These are phyloP conservation scores for Escarpia spicata DNA, from an alignment of 2,888 invertebrate genomes.

Conservation along the genomic window DNA sequence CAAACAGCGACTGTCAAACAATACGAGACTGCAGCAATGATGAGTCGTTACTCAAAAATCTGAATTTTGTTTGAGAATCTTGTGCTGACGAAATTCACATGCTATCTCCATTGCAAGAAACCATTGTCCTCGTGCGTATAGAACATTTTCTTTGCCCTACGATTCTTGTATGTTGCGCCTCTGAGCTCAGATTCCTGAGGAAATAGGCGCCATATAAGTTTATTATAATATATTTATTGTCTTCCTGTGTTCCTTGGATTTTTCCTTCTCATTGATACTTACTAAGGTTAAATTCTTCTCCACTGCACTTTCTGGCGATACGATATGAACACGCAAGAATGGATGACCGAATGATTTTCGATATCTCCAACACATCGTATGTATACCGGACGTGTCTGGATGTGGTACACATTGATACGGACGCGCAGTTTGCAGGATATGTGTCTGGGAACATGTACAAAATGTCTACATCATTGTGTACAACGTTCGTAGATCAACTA, in stretches of 20 bases:
- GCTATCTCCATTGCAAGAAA: too few species aligned
- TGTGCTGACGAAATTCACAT: too few species aligned
- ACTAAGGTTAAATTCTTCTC: background rate
- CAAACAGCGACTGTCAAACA: too few species aligned
- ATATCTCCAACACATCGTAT: background rate
- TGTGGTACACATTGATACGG: background rate
- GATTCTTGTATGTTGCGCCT: too few species aligned
- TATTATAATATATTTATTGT: too few species aligned
- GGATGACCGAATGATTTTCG: background rate
- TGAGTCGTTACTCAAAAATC: too few species aligned
- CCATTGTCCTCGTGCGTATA: too few species aligned
- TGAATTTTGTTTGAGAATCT: too few species aligned
- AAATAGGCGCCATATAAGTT: too few species aligned
- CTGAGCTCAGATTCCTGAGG: too few species aligned
- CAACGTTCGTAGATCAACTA: background rate
- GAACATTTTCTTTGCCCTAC: too few species aligned
- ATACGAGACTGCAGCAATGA: too few species aligned
- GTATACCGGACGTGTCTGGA: background rate
- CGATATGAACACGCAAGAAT: background rate
- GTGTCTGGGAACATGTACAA: background rate
- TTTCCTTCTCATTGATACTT: background rate
- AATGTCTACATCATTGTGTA: background rate
- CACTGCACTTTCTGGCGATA: background rate
- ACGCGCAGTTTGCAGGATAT: background rate
- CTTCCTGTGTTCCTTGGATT: background rate